Evolutionary conservation across 2,888 invertebrate species (phyloP), one percentile per base, ranked within the genome.

Genomic region (Tuta absoluta): DNA sequence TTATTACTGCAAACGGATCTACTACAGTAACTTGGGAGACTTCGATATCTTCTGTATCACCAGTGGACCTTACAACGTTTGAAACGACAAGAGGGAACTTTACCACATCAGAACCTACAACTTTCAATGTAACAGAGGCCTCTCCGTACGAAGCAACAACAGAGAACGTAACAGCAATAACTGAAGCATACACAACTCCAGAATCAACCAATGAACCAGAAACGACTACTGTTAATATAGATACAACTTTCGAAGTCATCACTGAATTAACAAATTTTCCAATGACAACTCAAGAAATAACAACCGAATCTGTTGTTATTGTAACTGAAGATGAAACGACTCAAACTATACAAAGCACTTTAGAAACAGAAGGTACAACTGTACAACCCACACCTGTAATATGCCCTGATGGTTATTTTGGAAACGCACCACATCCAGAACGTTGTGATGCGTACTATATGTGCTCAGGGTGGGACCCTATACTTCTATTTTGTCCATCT

Each of bases 371-470:
- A 21, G 12, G 51, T 11, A 51, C 51, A 21, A 21, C 21, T 51
- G 10, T 19, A 7, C 48, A 48, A 17, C 21, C 51, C 7, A 23
- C 21, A 51, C 11, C 51, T 11, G 21, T 23, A 23, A 51, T 21
- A 4, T 78, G 79, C 45, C 71, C 74, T 0, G 33, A 70, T 17
- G 75, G 73, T 10, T 49, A 63, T 0, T 66, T 72, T 17, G 78
- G 74, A 2, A 73, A 72, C 8, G 70, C 77, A 4, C 67, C 78
- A 0, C 73, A 80, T 63, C 75, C 79, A 0, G 60, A 66, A 8
- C 60, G 57, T 10, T 81, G 81, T 63, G 71, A 72, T 33, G 61
- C 65, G 0, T 78, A 71, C 59, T 75, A 67, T 41, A 62, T 75
- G 49, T 78, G 78, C 19, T 41, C 69, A 5, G 66, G 64, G 12